Evolutionary conservation across 2,113 vertebrate species (phyloP), one percentile per base, ranked within the genome.

Genomic region (Notarius quadriscutis): DNA sequence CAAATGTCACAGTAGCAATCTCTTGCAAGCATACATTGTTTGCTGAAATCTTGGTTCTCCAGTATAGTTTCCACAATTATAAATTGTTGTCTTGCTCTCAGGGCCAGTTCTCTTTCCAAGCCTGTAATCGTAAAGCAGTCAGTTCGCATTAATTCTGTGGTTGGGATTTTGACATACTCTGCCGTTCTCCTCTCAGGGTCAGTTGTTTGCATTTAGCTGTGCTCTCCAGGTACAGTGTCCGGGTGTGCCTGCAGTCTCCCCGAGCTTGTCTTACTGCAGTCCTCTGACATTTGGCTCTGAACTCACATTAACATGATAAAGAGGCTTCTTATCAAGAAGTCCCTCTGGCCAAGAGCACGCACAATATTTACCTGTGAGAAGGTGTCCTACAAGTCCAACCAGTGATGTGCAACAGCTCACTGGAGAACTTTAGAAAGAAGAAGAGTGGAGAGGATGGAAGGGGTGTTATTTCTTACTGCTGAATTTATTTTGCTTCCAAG

Each of bases 291-390:
- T 74, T 51, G 22, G 51, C 90, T 83, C 94, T 95, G 93, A 94
- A 93, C 92, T 94, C 93, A 91, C 93, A 94, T 95, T 95, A 95
- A 92, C 93, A 95, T 94, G 94, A 96, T 95, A 94, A 95, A 95
- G 93, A 94, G 93, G 92, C 90, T 92, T 95, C 95, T 95, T 94
- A 95, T 94, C 93, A 93, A 92, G 86, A 91, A 90, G 92, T 93
- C 93, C 94, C 94, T 93, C 92, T 81, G 91, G 94, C 93, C 90
- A 91, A 90, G 87, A 91, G 74, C 88, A 94, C 94, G 94, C 93
- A 94, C 91, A 93, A 93, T 93, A 93, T 94, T 94, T 94, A 95
- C 94, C 91, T 94, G 90, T 88, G 95, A 94, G 92, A 94, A 92
- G 89, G 89, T 94, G 93, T 93, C 91, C 93, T 93, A 93, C 91